These are phyloP conservation scores for Mus pahari DNA, from an alignment of 2,113 vertebrate genomes.

Conservation along the genomic window DNA sequence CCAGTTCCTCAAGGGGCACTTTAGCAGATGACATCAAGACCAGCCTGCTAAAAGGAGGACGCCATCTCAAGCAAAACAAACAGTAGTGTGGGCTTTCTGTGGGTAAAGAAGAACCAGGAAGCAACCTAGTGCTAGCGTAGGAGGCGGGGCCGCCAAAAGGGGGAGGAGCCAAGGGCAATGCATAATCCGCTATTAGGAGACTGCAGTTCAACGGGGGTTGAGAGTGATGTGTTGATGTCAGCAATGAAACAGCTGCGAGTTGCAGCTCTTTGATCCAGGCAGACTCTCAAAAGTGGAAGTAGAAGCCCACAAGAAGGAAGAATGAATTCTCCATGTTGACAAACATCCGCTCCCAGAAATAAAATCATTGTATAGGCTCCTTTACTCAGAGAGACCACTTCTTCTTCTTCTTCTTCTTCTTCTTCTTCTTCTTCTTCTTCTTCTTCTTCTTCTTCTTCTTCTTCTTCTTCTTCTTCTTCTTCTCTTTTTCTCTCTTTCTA, in stretches of 20 bases:
- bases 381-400: not conserved
- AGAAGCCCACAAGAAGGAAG: constrained; percentile 3
- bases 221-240: not conserved
- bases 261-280: not conserved
- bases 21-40: not conserved
- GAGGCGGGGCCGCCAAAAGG: not conserved
- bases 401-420: no score
- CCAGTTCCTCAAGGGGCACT: not conserved
- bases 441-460: no score
- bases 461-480: no score
- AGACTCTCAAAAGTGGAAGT: not conserved
- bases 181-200: not conserved
- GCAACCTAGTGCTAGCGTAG: not conserved
- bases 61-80: not conserved
- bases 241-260: not conserved
- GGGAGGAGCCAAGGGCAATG: not conserved
- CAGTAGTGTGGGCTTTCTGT: not conserved
- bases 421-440: no score
- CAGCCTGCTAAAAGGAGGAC: not conserved
- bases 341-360: not conserved
- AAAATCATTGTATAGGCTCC: not conserved
- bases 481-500: no score
- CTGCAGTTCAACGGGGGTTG: not conserved
- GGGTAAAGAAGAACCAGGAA: not conserved
- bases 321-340: not conserved